Evolutionary conservation across 2,797 vertebrate species (phyloP).

Genomic region (Acanthurus lineatus): DNA sequence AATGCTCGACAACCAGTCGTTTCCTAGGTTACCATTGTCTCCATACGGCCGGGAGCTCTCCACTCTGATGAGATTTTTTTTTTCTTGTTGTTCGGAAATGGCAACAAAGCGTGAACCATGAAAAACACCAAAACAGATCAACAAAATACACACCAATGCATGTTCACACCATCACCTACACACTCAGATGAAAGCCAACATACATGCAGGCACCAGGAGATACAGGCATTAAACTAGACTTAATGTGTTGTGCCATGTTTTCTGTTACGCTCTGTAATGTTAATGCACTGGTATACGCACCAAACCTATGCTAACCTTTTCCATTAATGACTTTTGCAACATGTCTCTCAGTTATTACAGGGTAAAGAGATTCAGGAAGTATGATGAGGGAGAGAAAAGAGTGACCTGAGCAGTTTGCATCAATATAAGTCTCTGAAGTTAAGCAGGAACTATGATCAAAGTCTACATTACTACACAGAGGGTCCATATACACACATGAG

Average conservation of each 20-base stretch:
- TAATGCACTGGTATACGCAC: constrained; percentile 15
- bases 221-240: neutral
- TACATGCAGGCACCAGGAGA: neutral
- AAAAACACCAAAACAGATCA: constrained; percentile 29
- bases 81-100: constrained; percentile 48
- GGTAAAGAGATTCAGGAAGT: neutral
- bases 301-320: neutral
- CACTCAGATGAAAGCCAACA: constrained; percentile 3
- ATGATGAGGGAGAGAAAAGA: neutral
- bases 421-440: neutral
- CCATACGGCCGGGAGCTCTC: constrained; percentile 34
- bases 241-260: constrained; percentile 24
- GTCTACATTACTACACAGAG: neutral
- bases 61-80: constrained; percentile 29
- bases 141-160: neutral
- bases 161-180: constrained; percentile 2
- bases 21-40: constrained; percentile 77
- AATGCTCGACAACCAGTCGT: constrained; percentile 65
- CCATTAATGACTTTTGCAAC: constrained; percentile 6
- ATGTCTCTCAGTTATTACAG: constrained; percentile 18
- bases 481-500: neutral
- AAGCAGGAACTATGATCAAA: neutral
- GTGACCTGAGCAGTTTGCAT: neutral
- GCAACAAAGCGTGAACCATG: constrained; percentile 2
- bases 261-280: constrained; percentile 16